Evolutionary conservation across 2,888 invertebrate genomes (phyloP), one percentile per base, ranked within the genome.

Genomic region (Muschampia plurimacula): DNA sequence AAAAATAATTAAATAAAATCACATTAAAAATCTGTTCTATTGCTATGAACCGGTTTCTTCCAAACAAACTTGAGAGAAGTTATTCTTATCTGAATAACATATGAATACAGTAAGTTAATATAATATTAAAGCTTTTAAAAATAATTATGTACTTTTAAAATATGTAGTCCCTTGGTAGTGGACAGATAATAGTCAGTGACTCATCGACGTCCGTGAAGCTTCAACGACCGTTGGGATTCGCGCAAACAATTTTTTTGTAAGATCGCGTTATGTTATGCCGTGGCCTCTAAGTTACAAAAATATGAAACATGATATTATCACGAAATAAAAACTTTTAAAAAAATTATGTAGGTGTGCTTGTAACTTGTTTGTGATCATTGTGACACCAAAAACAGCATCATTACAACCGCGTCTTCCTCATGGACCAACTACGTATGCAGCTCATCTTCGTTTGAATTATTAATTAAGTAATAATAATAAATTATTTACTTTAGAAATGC

Each of bases 141-240:
- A 49, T 49, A 13, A 15, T 3, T 49, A 6, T 2, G 15, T 15
- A 52, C 22, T 22, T 22, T 22, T 22, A 22, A 22, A 22, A 22
- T 22, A 22, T 22, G 22, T 22, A 22, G 22, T 44, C 49, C 1
- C 49, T 13, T 69, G n/a, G 63, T 64, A 52, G 63, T 64, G 63
- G 41, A 10, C 63, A 49, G 15, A n/a, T 32, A 60, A 36, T 41
- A 15, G 15, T 62, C 44, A 76, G 77, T 82, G 81, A 82, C 69
- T 80, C 81, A 82, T 74, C 67, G 52, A 12, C 74, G 73, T 72
- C 75, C 77, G 74, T 76, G 79, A 79, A 77, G 75, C 74, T 75
- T 60, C 74, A 69, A 64, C 74, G 71, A 70, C 67, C 74, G 80
- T 80, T 80, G 79, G 77, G 79, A 77, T 78, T 77, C 80, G 77